Conservation (phyloP, 2,113 vertebrate species). For the Petrocephalus microphthalmus region DNA sequence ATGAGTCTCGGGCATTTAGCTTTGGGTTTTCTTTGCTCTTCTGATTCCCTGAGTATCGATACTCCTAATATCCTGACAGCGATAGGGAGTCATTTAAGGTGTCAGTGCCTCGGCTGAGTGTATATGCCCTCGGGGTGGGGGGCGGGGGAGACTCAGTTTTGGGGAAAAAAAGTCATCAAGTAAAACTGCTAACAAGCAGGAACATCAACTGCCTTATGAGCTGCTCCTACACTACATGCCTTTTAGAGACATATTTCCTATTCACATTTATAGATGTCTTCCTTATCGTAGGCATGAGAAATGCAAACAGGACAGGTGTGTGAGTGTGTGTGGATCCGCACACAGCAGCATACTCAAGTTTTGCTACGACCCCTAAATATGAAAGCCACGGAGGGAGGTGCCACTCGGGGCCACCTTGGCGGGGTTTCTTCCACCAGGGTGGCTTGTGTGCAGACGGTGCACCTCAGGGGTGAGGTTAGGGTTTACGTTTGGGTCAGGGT, state of each 20-base stretch:
- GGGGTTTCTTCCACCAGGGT: neutral
- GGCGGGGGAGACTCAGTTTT: neutral
- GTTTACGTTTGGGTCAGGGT: neutral
- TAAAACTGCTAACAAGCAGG: neutral
- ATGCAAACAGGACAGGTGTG: neutral
- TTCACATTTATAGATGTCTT: neutral
- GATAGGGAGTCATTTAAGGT: neutral
- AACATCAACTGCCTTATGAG: neutral
- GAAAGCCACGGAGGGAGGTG: slow-evolving; percentile 5
- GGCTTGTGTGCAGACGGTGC: neutral
- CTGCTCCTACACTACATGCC: neutral
- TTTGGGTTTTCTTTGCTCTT: neutral
- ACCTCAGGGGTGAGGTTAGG: slow-evolving; percentile 20
- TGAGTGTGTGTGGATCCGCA: neutral
- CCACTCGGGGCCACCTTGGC: neutral
- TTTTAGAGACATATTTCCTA: neutral
- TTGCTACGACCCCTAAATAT: slow-evolving; percentile 47
- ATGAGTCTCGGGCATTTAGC: slow-evolving; percentile 7
- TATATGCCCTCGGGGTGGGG: neutral
- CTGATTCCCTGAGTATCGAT: neutral
- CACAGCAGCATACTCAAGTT: neutral
- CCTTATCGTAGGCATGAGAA: neutral
- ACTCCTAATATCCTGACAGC: neutral
- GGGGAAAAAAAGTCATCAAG: neutral
- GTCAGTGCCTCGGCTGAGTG: neutral